Conservation (phyloP, 1,140 invertebrate genomes). For the Drosophila micromelanica region DNA sequence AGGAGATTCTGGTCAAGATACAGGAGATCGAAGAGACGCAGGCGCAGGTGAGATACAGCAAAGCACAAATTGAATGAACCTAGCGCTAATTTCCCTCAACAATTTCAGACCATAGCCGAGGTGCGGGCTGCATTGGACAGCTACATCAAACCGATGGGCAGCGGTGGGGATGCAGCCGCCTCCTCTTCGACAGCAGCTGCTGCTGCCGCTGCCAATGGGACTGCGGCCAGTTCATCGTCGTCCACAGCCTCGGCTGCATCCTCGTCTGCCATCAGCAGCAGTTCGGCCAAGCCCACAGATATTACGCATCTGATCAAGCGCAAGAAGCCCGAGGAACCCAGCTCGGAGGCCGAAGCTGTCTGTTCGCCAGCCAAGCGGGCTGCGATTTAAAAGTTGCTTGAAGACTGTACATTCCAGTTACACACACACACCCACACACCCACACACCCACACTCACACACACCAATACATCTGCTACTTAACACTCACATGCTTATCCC, state of each 20-base stretch:
- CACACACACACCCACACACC: slow-evolving; percentile 35
- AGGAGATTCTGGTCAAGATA: slow-evolving; percentile 83
- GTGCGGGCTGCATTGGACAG: slow-evolving; percentile 79
- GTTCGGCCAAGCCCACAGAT: slow-evolving; percentile 78
- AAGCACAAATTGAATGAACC: no score
- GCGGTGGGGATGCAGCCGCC: slow-evolving; percentile 45
- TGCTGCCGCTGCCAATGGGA: slow-evolving; percentile 45
- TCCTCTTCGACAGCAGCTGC: slow-evolving; percentile 55
- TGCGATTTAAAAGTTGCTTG: slow-evolving; percentile 55
- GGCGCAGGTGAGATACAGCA: slow-evolving; percentile 57
- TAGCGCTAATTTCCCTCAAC: neutral
- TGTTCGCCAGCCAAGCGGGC: slow-evolving; percentile 78
- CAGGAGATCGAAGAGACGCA: slow-evolving; percentile 83
- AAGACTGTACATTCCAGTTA: slow-evolving; percentile 65
- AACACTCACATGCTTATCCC: slow-evolving; percentile 35
- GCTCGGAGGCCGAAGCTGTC: slow-evolving; percentile 73
- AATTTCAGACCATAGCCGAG: slow-evolving; percentile 72
- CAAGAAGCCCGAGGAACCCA: slow-evolving; percentile 81
- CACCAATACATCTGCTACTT: slow-evolving; percentile 42
- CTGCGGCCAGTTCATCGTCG: slow-evolving; percentile 50
- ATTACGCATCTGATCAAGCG: slow-evolving; percentile 84
- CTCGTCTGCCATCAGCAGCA: slow-evolving; percentile 70
- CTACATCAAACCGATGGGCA: slow-evolving; percentile 73
- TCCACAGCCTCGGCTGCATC: slow-evolving; percentile 30
- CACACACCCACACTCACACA: slow-evolving; percentile 18